Percentiles rank a stretch among this genome's conserved stretches.
phyloP scores from a whole-genome alignment of 2,797 vertebrate genomes.

The Microchirus variegatus region DNA sequence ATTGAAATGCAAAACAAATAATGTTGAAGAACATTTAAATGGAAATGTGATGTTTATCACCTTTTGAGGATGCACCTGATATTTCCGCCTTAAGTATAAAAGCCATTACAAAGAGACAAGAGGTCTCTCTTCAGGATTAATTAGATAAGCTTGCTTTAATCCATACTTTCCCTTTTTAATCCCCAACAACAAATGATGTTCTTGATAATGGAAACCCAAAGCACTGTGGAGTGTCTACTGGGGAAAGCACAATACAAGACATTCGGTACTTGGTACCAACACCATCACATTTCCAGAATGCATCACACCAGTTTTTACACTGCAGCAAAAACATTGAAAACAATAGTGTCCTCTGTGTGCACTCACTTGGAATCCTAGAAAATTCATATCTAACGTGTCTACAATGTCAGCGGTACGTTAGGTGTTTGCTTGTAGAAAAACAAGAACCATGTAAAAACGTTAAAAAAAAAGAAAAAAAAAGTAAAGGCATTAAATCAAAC shows the following conservation, averaged over 20 bases:
- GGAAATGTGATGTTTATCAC: constrained; percentile 3
- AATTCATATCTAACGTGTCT: too few species aligned
- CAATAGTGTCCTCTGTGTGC: too few species aligned
- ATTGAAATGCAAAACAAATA: constrained; percentile 9
- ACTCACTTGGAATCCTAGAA: too few species aligned
- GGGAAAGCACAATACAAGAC: not conserved
- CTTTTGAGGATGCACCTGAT: constrained; percentile 1
- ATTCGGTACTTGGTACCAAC: not conserved
- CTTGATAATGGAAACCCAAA: constrained; percentile 26
- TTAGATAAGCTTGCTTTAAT: constrained; percentile 37
- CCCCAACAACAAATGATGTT: constrained; percentile 14
- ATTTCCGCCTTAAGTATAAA: constrained; percentile 12
- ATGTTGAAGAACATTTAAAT: constrained; percentile 6
- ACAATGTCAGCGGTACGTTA: too few species aligned
- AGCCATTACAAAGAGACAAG: constrained; percentile 22
- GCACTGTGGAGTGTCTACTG: constrained; percentile 2
- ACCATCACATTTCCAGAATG: not conserved
- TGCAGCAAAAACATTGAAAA: too few species aligned
- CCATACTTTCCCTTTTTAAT: constrained; percentile 30
- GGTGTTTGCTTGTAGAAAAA: too few species aligned
- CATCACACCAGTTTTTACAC: too few species aligned
- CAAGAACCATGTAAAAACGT: too few species aligned
- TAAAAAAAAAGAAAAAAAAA: too few species aligned
- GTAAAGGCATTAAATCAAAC: too few species aligned
- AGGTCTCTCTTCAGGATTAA: constrained; percentile 30